Evolutionary conservation across 2,113 vertebrate species (phyloP), one percentile per base, ranked within the genome.

Genomic region (Hirundichthys speculiger): DNA sequence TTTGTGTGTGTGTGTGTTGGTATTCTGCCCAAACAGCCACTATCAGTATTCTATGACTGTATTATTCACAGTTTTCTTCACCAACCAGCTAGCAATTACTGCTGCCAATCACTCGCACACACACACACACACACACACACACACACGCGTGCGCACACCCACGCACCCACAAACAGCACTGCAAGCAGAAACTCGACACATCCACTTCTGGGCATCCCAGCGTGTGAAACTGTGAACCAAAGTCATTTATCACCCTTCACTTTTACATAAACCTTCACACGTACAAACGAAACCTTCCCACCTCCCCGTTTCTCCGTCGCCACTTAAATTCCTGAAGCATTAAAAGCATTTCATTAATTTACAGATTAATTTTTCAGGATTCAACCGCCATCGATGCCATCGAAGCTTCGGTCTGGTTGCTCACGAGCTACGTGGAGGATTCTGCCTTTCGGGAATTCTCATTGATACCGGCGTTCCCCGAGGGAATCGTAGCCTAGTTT

Each of bases 61-160:
- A 67, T 69, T 59, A 67, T 79, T 83, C 75, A 77, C 69, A 77
- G 77, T 83, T 81, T 79, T 79, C 64, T 63, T 66, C 41, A 49
- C 59, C 64, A 73, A 59, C 63, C 40, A 70, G 75, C 73, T 72
- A 55, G 79, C 85, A 89, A 89, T 89, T 87, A 89, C 77, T 85
- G 73, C 77, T 90, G 86, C 84, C 88, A 86, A 75, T 82, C 87
- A 82, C 56, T 64, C 50, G 57, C 50, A 55, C 34, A 59, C 45
- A 73, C 62, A 50, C 27, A 46, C 51, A 58, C 25, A 45, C 22
- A 43, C 9, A 49, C 11, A 25, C 58, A 48, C 54, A 22, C 67
- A 50, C 67, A 63, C 47, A 43, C 52, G 57, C 60, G 62, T n/a
- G n/a, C 50, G 42, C 53, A 66, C 46, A 58, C 57, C 38, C 58